Conservation (phyloP, 2,113 vertebrate species). For the Chloropsis cyanopogon region DNA sequence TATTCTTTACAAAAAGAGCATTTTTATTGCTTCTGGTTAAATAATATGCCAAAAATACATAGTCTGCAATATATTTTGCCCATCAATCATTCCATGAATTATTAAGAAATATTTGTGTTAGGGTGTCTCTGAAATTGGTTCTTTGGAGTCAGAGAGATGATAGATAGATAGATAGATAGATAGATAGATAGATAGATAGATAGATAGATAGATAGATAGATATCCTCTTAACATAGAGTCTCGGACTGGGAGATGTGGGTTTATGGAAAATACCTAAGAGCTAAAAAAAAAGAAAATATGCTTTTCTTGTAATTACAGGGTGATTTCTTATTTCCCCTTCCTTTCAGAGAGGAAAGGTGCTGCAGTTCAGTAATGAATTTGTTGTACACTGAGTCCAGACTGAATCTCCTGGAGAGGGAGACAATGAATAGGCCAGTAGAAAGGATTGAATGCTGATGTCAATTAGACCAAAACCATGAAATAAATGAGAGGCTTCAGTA, state of each 20-base stretch:
- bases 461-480: slow-evolving; percentile 44
- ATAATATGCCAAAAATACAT: background rate
- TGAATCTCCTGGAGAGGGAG: slow-evolving; percentile 39
- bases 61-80: background rate
- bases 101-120: background rate
- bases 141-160: background rate
- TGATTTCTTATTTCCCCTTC: background rate
- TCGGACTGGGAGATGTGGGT: background rate
- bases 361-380: background rate
- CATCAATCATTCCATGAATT: background rate
- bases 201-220: too few relatives aligned
- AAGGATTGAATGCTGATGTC: slow-evolving; percentile 38
- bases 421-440: slow-evolving; percentile 34
- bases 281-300: background rate
- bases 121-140: background rate
- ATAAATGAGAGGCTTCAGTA: slow-evolving; percentile 14
- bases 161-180: too few relatives aligned
- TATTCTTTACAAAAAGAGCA: background rate
- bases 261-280: background rate
- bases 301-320: background rate
- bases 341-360: background rate
- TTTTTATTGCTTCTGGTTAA: background rate
- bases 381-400: background rate
- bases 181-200: too few relatives aligned
- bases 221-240: background rate